Evolutionary conservation across 2,888 invertebrate genomes (phyloP).

Genomic region (Sarcophaga carnaria): DNA sequence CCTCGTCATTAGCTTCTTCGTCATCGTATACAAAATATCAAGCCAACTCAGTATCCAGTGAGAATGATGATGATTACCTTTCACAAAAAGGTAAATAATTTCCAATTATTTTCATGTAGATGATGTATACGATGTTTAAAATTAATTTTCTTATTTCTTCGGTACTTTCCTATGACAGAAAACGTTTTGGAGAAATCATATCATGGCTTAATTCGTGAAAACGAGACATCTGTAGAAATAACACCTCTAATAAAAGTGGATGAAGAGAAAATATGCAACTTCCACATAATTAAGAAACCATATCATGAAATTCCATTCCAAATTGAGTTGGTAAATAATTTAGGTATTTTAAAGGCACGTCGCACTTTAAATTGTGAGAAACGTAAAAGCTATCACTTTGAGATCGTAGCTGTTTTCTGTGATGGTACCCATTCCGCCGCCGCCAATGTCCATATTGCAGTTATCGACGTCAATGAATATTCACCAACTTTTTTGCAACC

Average conservation of each 20-base stretch:
- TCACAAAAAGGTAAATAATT: conserved; percentile 77
- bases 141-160: not conserved
- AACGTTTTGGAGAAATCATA: conserved; percentile 90
- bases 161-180: conserved; percentile 73
- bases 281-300: conserved; percentile 94
- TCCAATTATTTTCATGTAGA: not conserved
- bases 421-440: conserved; percentile 93
- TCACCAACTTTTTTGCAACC: conserved; percentile 95
- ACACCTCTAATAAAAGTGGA: conserved; percentile 94
- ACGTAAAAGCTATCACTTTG: conserved; percentile 96
- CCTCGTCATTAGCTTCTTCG: conserved; percentile 22
- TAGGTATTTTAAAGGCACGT: conserved; percentile 90
- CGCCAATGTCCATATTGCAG: conserved; percentile 96
- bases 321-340: conserved; percentile 89
- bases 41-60: conserved; percentile 72
- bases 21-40: conserved; percentile 66
- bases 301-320: conserved; percentile 97
- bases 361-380: conserved; percentile 96
- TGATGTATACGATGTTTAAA: not conserved
- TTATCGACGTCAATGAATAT: conserved; percentile 98
- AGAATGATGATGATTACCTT: conserved; percentile 80
- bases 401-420: conserved; percentile 96
- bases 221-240: conserved; percentile 95
- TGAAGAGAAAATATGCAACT: conserved; percentile 91
- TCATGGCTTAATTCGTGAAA: conserved; percentile 95